phyloP scores from a whole-genome alignment of 2,888 invertebrate genomes.

The Morpho achilles region DNA sequence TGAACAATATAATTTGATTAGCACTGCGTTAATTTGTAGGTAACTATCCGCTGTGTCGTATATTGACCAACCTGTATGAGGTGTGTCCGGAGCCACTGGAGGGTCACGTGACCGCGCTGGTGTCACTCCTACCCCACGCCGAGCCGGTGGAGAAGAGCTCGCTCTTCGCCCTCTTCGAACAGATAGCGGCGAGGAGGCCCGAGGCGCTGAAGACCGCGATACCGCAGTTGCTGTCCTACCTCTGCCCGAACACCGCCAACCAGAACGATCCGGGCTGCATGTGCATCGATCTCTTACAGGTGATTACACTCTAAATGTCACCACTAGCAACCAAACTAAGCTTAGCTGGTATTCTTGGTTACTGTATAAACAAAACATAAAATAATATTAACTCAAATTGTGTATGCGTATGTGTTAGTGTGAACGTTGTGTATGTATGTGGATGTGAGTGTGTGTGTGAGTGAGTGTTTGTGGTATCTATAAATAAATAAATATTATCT shows the following conservation, averaged over 20 bases:
- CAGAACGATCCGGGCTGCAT: slow-evolving; percentile 65
- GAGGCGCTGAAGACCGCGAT: slow-evolving; percentile 90
- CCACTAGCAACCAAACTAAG: too few relatives aligned
- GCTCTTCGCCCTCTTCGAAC: slow-evolving; percentile 88
- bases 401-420: too few relatives aligned
- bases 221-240: slow-evolving; percentile 88
- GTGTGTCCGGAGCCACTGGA: slow-evolving; percentile 92
- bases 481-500: too few relatives aligned
- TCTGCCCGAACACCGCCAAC: slow-evolving; percentile 68
- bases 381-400: too few relatives aligned
- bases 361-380: too few relatives aligned
- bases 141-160: slow-evolving; percentile 92
- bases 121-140: slow-evolving; percentile 88
- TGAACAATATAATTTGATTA: too few relatives aligned
- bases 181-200: slow-evolving; percentile 90
- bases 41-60: slow-evolving; percentile 92
- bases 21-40: slow-evolving; percentile 71
- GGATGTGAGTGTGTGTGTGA: too few relatives aligned
- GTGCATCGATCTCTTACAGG: slow-evolving; percentile 70
- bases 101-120: slow-evolving; percentile 90
- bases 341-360: too few relatives aligned
- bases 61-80: slow-evolving; percentile 93
- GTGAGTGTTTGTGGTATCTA: too few relatives aligned
- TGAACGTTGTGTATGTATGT: too few relatives aligned
- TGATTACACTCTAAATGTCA: slow-evolving; percentile 18